Evolutionary conservation across 92 coral and sea anemone species (phyloP).

Genomic region (Metridium senile): DNA sequence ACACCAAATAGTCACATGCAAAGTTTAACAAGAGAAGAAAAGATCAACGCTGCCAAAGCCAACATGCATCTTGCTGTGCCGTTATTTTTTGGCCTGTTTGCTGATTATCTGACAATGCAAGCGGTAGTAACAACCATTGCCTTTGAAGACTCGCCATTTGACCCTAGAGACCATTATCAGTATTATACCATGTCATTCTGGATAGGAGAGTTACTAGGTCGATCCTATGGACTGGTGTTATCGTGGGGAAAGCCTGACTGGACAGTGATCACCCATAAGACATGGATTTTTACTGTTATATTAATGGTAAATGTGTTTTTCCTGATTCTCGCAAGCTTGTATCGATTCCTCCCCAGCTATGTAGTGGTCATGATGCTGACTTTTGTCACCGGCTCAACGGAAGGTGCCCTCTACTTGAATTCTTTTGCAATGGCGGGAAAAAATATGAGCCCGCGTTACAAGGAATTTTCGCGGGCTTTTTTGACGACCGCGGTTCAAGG

Average conservation of each 20-base stretch:
- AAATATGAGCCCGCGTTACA: conserved; percentile 57
- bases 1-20: conserved; percentile 2
- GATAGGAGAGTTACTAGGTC: conserved; percentile 51
- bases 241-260: conserved; percentile 51
- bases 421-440: conserved; percentile 52
- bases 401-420: conserved; percentile 46
- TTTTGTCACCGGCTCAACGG: conserved; percentile 37
- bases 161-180: conserved; percentile 46
- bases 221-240: conserved; percentile 37
- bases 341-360: conserved; percentile 42
- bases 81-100: conserved; percentile 32
- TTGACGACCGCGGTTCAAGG: conserved; percentile 51
- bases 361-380: conserved; percentile 41
- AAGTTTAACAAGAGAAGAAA: conserved; percentile 31
- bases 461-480: conserved; percentile 59
- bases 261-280: conserved; percentile 38
- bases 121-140: conserved; percentile 43
- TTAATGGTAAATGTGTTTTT: conserved; percentile 33
- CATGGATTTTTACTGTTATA: conserved; percentile 32
- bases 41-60: conserved; percentile 30
- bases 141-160: conserved; percentile 38
- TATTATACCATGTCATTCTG: conserved; percentile 44
- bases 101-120: conserved; percentile 47
- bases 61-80: conserved; percentile 52
- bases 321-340: conserved; percentile 33